A percentile compares a stretch with the other conserved stretches of the same genome.
Conservation (phyloP, 2,888 invertebrate genomes). For the Stenotaenia linearis region DNA sequence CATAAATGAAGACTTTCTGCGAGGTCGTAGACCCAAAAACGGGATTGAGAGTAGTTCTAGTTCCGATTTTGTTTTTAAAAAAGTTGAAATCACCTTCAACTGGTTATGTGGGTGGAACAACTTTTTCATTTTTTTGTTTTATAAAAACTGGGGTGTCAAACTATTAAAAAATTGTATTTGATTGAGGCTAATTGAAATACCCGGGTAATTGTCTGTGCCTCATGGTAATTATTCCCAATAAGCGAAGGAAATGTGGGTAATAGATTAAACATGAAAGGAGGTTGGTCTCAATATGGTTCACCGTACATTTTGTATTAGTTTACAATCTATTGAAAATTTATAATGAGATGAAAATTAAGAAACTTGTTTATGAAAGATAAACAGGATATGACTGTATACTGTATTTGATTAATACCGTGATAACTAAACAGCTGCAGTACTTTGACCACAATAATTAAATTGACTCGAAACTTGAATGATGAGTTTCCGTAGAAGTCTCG, state of each 20-base stretch:
- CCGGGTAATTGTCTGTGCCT: background rate
- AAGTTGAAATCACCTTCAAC: background rate
- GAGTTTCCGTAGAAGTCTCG: background rate
- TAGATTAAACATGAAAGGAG: background rate
- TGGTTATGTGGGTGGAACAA: constrained; percentile 4
- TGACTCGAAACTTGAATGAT: background rate
- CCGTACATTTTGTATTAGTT: background rate
- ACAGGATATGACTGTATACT: background rate
- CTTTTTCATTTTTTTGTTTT: background rate
- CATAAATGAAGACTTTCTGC: background rate
- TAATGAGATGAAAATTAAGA: background rate
- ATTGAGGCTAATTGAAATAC: background rate
- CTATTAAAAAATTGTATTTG: background rate
- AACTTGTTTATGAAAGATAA: background rate
- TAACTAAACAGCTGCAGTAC: background rate
- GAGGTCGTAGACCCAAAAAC: background rate
- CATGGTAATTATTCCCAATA: background rate
- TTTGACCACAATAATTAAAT: too few relatives aligned
- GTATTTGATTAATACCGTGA: background rate
- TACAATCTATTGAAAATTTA: background rate
- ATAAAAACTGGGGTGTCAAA: background rate
- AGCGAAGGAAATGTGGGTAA: background rate
- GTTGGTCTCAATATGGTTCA: background rate
- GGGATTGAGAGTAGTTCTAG: background rate
- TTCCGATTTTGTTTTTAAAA: background rate